phyloP scores from a whole-genome alignment of 2,888 invertebrate genomes.

The Diabrotica balteata region DNA sequence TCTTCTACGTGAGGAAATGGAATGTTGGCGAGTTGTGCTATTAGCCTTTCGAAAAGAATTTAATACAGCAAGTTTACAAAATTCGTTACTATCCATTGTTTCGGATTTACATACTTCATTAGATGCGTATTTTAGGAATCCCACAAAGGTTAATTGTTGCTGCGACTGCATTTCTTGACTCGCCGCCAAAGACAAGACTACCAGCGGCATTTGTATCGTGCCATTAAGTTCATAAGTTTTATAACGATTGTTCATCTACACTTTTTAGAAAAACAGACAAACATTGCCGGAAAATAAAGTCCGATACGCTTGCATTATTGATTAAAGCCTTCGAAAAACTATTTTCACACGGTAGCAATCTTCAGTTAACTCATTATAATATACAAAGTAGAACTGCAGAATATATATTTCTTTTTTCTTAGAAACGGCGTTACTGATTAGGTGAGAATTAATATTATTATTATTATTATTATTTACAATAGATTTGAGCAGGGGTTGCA shows the following conservation, averaged over 20 bases:
- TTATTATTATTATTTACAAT: no score
- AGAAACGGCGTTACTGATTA: no score
- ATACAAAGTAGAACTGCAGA: no score
- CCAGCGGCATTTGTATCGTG: slow-evolving; percentile 11
- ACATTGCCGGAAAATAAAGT: background rate
- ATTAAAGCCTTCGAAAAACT: no score
- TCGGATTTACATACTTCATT: slow-evolving; percentile 46
- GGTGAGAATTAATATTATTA: no score
- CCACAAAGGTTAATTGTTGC: slow-evolving; percentile 43
- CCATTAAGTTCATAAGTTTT: slow-evolving; percentile 13
- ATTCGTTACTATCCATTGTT: slow-evolving; percentile 44
- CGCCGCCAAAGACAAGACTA: slow-evolving; percentile 17
- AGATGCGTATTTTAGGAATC: slow-evolving; percentile 45
- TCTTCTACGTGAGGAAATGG: slow-evolving; percentile 11
- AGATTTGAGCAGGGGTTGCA: no score
- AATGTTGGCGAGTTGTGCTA: slow-evolving; percentile 15
- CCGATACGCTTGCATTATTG: no score
- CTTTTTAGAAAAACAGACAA: background rate
- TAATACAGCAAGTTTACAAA: slow-evolving; percentile 25
- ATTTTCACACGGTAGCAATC: no score
- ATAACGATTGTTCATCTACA: background rate
- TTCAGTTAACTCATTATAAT: no score
- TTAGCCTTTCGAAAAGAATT: slow-evolving; percentile 23
- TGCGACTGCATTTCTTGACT: slow-evolving; percentile 24
- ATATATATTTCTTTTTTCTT: no score